A percentile compares a stretch with the other conserved stretches of the same genome.
Conservation (phyloP, 2,113 vertebrate genomes). For the Nansenia antarctica region DNA sequence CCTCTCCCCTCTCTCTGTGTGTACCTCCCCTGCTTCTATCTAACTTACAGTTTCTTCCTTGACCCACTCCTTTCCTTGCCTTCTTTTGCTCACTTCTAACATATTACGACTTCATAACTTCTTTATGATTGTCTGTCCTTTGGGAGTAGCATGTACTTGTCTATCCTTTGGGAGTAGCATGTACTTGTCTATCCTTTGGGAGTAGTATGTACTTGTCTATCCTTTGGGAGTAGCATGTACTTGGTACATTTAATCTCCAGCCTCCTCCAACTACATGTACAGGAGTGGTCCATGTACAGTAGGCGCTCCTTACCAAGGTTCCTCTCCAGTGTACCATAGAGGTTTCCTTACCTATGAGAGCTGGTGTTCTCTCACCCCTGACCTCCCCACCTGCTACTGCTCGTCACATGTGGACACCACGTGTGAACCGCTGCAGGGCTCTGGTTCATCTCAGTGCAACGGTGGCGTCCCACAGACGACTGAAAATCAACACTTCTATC, state of each 20-base stretch:
- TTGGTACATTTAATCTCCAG: background rate
- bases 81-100: too few relatives aligned
- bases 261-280: background rate
- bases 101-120: too few relatives aligned
- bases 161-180: too few relatives aligned
- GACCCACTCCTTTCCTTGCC: too few relatives aligned
- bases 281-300: background rate
- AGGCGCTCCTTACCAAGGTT: conserved; percentile 29
- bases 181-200: too few relatives aligned
- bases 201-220: background rate
- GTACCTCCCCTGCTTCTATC: background rate
- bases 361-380: conserved; percentile 15
- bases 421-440: background rate
- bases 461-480: background rate
- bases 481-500: too few relatives aligned
- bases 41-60: too few relatives aligned
- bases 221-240: too few relatives aligned
- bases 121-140: too few relatives aligned
- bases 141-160: too few relatives aligned
- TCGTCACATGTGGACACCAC: conserved; percentile 22
- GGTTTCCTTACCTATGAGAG: conserved; percentile 5
- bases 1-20: conserved; percentile 5
- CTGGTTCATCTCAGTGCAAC: background rate
- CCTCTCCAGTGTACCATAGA: conserved; percentile 43
- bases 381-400: conserved; percentile 41